phyloP scores from a whole-genome alignment of 1,140 invertebrate genomes.

The Meloidogyne chitwoodi region DNA sequence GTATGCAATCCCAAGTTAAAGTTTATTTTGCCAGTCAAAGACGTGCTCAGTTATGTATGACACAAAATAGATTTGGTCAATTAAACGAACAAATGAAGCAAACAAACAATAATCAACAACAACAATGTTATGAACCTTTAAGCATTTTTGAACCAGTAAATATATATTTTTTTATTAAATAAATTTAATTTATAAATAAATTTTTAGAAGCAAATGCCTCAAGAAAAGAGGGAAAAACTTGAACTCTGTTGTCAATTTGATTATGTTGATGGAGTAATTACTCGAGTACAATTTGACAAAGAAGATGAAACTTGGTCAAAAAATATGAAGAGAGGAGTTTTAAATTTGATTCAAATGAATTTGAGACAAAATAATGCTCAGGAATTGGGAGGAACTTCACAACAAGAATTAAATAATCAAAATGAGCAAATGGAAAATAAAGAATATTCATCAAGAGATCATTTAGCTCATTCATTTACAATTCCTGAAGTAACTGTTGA shows the following conservation, averaged over 20 bases:
- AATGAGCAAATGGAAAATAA: neutral
- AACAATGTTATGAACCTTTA: constrained; percentile 24
- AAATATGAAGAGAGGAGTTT: constrained; percentile 34
- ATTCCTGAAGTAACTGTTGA: constrained; percentile 35
- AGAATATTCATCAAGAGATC: neutral
- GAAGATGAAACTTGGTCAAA: constrained; percentile 33
- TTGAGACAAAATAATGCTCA: constrained; percentile 28
- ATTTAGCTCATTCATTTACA: constrained; percentile 21
- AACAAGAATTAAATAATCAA: constrained; percentile 15
- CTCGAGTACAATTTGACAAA: constrained; percentile 23
- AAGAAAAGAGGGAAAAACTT: constrained; percentile 13
- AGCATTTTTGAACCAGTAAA: constrained; percentile 17
- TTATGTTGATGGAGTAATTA: constrained; percentile 31
- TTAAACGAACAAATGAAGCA: constrained; percentile 20
- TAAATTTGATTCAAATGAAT: constrained; percentile 35
- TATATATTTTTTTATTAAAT: neutral
- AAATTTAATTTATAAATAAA: neutral
- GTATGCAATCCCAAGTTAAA: constrained; percentile 27
- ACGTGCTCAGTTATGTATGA: constrained; percentile 14
- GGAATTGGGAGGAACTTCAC: neutral
- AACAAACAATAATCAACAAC: constrained; percentile 17
- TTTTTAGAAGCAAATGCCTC: constrained; percentile 18
- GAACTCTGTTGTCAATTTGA: constrained; percentile 29
- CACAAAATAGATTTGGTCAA: constrained; percentile 26
- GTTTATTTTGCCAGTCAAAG: constrained; percentile 22